A percentile compares a stretch with the other conserved stretches of the same genome.
These are phyloP conservation scores for Anthopleura sola DNA, from an alignment of 64 coral and sea anemone genomes.

Conservation along the genomic window DNA sequence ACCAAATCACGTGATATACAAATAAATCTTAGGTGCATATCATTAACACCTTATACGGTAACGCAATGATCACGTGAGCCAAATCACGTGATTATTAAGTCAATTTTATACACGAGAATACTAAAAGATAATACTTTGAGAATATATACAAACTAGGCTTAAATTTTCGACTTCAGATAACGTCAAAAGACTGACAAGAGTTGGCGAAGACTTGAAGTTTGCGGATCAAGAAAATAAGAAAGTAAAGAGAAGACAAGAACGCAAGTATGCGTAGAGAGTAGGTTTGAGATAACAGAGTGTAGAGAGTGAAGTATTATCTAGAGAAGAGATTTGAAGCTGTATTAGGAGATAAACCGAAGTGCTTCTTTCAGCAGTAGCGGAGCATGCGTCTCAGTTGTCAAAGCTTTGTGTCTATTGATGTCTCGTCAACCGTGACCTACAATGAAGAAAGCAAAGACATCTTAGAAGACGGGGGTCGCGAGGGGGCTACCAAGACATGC, in stretches of 20 bases:
- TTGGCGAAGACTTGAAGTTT: too few relatives aligned
- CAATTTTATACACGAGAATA: too few relatives aligned
- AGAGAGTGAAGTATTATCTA: background rate
- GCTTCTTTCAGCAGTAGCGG: background rate
- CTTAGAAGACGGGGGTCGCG: background rate
- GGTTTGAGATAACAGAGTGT: background rate
- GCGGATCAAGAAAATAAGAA: too few relatives aligned
- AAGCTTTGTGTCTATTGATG: slow-evolving; percentile 6
- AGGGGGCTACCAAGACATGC: background rate
- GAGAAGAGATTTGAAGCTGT: background rate
- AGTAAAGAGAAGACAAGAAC: background rate
- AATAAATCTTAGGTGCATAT: too few relatives aligned
- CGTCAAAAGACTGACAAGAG: too few relatives aligned
- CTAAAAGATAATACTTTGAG: too few relatives aligned
- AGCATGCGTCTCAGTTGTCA: background rate
- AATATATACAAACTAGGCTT: too few relatives aligned
- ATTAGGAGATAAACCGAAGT: background rate
- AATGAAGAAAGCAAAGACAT: slow-evolving; percentile 16
- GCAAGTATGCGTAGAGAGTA: slow-evolving; percentile 8
- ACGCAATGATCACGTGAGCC: too few relatives aligned
- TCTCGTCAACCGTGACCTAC: slow-evolving; percentile 9
- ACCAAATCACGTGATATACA: background rate
- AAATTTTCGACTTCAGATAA: too few relatives aligned
- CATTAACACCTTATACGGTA: too few relatives aligned
- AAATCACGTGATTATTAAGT: background rate